Base-by-base conservation (phyloP, 2,113 vertebrate genomes). In the Tetraodon nigroviridis region DNA sequence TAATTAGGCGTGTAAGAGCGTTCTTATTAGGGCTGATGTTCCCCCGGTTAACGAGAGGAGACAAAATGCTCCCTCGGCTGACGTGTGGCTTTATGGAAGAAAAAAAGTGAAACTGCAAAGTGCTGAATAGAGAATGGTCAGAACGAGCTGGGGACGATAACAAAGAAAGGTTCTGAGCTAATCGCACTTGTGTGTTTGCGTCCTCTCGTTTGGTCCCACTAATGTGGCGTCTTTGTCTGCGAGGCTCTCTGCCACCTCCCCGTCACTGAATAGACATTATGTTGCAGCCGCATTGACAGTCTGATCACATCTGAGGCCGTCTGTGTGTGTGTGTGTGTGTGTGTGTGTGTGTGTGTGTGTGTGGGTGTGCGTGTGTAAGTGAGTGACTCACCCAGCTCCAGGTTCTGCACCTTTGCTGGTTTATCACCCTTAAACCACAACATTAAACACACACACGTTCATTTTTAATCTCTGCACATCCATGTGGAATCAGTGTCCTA, bases 1-100 rank as follows among this genome's bases (percentile, higher is more conserved):
- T 88, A 88, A 88, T 90, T 85, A 83, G 74, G 56, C 76, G 61
- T 77, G 82, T 88, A 86, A 89, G 87, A 87, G 89, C 80, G 80
- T 86, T 85, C 81, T 84, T 73, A 80, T 88, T 85, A 87, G 81
- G 76, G 84, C 80, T 61, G 81, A 87, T 84, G 76, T 78, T 60
- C 64, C 59, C 69, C 75, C 64, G 3, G 68, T 73, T 75, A 74
- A 76, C 63, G 67, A 75, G 74, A 74, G 61, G 65, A 70, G 62
- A 78, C 66, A 84, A 75, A 65, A 70, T 46, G 61, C 74, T 79
- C 71, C 73, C 62, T 78, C 59, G 42, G 67, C 72, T 70, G 70
- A 81, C 79, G 78, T 67, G 73, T 13, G 51, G 59, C 51, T 62
- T 60, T 77, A 24, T 59, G 17, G 61, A 75, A 64, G 68, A 63